A percentile compares a stretch with the other conserved stretches of the same genome.
Evolutionary conservation across 2,888 invertebrate species (phyloP).

Genomic region (Brachyptera putata): DNA sequence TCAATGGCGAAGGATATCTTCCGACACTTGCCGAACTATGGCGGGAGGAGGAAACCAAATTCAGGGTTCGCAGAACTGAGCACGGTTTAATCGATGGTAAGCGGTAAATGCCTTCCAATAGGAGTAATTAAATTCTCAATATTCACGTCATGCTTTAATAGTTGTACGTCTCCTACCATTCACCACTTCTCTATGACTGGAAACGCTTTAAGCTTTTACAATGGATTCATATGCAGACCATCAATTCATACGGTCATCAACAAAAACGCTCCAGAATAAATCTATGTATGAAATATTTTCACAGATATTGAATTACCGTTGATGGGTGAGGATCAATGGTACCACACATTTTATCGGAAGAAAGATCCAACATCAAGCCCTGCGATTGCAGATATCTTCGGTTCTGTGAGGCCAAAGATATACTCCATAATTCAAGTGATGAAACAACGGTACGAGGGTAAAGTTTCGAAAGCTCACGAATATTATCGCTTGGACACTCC

Average conservation of each 20-base stretch:
- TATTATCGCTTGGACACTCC: constrained; percentile 43
- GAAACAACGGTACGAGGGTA: constrained; percentile 39
- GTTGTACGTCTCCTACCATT: too few relatives aligned
- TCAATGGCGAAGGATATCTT: constrained; percentile 37
- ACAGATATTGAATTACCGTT: constrained; percentile 45
- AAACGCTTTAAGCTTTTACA: too few relatives aligned
- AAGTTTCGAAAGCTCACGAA: constrained; percentile 41
- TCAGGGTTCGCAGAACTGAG: constrained; percentile 40
- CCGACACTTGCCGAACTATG: constrained; percentile 45
- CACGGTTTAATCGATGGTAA: constrained; percentile 43
- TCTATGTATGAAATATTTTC: too few relatives aligned
- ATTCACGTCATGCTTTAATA: too few relatives aligned
- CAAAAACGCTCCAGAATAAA: too few relatives aligned
- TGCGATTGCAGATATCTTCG: constrained; percentile 43
- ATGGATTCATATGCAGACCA: too few relatives aligned
- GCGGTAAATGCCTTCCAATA: background rate
- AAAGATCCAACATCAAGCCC: constrained; percentile 40
- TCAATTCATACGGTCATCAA: too few relatives aligned
- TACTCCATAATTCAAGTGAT: constrained; percentile 46
- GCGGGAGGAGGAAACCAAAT: constrained; percentile 44
- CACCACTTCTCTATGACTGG: too few relatives aligned
- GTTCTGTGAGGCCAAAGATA: constrained; percentile 48
- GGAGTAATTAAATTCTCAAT: too few relatives aligned
- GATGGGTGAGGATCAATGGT: constrained; percentile 45
- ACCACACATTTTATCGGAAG: constrained; percentile 39